A percentile compares a stretch with the other conserved stretches of the same genome.
phyloP scores from a whole-genome alignment of 2,113 vertebrate genomes.

The Malurus cyaneus region DNA sequence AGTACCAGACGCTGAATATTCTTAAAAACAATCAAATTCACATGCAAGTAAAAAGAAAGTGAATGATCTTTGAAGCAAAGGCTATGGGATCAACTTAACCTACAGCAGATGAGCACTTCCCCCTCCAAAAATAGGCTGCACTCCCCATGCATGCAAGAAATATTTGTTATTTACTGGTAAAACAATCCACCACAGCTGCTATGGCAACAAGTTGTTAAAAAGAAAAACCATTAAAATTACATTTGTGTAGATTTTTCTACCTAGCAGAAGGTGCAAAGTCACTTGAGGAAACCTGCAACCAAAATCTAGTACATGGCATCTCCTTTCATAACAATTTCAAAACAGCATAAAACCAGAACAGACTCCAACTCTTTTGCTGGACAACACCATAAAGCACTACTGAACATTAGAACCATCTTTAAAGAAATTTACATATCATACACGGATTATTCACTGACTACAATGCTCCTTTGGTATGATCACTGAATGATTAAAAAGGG shows the following conservation, averaged over 20 bases:
- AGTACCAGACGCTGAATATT: not conserved
- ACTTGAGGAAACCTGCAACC: not conserved
- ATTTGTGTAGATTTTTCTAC: not conserved
- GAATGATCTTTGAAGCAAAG: not conserved
- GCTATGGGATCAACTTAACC: not conserved
- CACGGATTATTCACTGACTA: not conserved
- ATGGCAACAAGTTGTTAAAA: not conserved
- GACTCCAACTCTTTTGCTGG: not conserved
- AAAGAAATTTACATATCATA: slow-evolving; percentile 13
- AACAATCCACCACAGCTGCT: not conserved
- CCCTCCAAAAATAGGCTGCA: not conserved
- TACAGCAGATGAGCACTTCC: not conserved
- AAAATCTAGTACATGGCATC: not conserved
- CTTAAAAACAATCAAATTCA: not conserved
- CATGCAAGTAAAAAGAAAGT: not conserved
- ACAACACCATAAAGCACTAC: not conserved
- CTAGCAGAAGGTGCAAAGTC: not conserved
- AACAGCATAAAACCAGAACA: not conserved
- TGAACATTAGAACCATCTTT: not conserved
- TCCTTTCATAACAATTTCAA: not conserved
- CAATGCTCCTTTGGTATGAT: not conserved
- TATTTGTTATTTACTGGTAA: not conserved
- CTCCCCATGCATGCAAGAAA: not conserved
- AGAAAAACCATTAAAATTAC: not conserved
- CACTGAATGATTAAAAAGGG: not conserved